Base-by-base conservation (phyloP, 1,140 invertebrate genomes). In the Drosophila parabipectinata region DNA sequence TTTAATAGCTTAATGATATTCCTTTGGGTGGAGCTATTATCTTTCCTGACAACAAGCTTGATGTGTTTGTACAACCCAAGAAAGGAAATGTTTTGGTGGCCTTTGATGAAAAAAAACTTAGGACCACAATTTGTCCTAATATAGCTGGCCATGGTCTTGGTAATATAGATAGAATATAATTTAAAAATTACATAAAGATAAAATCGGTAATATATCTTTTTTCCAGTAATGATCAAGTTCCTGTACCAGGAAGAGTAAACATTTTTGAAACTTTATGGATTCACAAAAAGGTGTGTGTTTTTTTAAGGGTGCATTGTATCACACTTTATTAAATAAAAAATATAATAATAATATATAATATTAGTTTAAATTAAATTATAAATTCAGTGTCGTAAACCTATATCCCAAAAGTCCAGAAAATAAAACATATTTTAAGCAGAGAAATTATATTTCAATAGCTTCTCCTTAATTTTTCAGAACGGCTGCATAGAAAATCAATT, bases 141-240 rank as follows among this genome's bases (percentile, higher is more conserved):
- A 32, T 87, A 2, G 37, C 53, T 21, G 78, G 64, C 10, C 57
- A 21, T 6, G 69, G 77, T 6, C 14, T 78, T 21, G 74, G 81
- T 85, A 21, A 12, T 12, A 4, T 5, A 1, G 0, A 3, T 12
- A 5, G 12, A 18, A 9, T 28, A 6, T 6, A 0, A 28, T 28
- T 28, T 7, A 21, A 21, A 21, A 21, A 3, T 21, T 21, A 15
- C 3, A 15, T 14, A 4, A 15, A 6, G n/a, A 9, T n/a, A 30
- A 12, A 0, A 2, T 15, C 44, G 0, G 21, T 21, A 21, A 9
- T 21, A 15, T 21, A 15, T n/a, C 21, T 32, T 37, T 39, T n/a
- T 39, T 78, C 3, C 63, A 85, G 81, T 72, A 4, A 47, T 81
- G 18, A 26, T 87, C 0, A 71, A 87, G 41, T 63, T 81, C 24